Evolutionary conservation across 2,797 vertebrate genomes (phyloP), one percentile per base, ranked within the genome.

Genomic region (Amblyraja radiata): DNA sequence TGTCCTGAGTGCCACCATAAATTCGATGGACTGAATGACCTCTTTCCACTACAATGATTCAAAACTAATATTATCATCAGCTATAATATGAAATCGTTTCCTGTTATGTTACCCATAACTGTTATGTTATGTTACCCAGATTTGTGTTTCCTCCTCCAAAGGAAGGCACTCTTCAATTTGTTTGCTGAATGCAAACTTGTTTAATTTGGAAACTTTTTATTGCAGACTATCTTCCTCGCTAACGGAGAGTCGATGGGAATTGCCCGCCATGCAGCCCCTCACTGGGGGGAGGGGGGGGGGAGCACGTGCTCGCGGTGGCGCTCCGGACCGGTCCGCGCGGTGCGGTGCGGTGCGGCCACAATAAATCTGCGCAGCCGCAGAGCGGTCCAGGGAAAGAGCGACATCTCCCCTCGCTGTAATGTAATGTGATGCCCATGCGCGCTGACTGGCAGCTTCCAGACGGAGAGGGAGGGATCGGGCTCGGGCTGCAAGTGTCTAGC

Each of bases 391-490:
- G n/a, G 61, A 23, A 32, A 4, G 46, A 73, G 58, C 14, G 63
- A 10, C 28, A 36, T 32, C 58, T 65, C 32, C 28, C 13, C 9
- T 88, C 84, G 36, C 65, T 68, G 28, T 6, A 9, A 65, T 65
- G 61, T 88, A 65, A 1, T 88, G 61, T n/a, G n/a, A n/a, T n/a
- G n/a, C 61, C 0, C 84, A 88, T 88, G 84, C 84, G 84, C 84
- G 61, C 1, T 4, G 1, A 1, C 28, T 65, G 61, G n/a, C 6
- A 16, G 84, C 84, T 65, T n/a, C 32, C 61, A 68, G 84, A 88
- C 84, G 14, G 84, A 16, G 58, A 88, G 61, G 83, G 84, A 88
- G 84, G 61, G 61, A 32, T 68, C 14, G 23, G 71, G 61, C 61
- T 68, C 14, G 23, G 71, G 61, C 61, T 88, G 61, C 36, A 65